Base-by-base conservation (phyloP, 2,888 invertebrate species). In the Dynastes grantii region DNA sequence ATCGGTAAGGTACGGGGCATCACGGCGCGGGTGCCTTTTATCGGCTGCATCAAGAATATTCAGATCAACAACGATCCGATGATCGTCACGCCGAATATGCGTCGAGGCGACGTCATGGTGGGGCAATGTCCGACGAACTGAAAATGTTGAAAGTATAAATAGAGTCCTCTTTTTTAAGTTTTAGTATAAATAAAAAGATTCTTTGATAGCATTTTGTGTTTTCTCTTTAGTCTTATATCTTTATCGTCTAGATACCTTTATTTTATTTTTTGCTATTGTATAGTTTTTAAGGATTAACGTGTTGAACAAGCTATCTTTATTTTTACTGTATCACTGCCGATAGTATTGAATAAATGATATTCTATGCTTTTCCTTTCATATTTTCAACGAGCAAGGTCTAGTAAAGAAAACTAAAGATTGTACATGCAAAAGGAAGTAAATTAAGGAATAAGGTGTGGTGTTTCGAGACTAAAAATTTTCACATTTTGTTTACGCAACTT, bases 61-160 rank as follows among this genome's bases (percentile, higher is more conserved):
- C 87, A 90, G 73, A 92, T 96, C 67, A 92, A 92, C 87, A 92
- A 90, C 77, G 88, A 89, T 58, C 83, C 85, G 0, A 87, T 91
- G 53, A 84, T 85, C 8, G 87, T 94, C n/a, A 88, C 88, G 71
- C 89, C 91, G 29, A 90, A 90, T 49, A 92, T 93, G 80, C 92
- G 93, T 4, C 90, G 92, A 58, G 95, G 97, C 2, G 92, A 94
- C 85, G 94, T 97, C 0, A 92, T 93, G 80, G 91, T 95, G 5
- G 95, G 95, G 77, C 92, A 94, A 2, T 98, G 97, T 85, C 97
- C 97, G 0, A 92, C 92, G 0, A 93, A 94, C 87, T 97, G 92
- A 90, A 76, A 37, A 67, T 32, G 32, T 37, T 37, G 53, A 65
- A 51, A 76, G 6, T 32, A 29, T 55, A 22, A 22, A 22, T 22